Evolutionary conservation across 1,140 invertebrate species (phyloP).

Genomic region (Brachionus angularis): DNA sequence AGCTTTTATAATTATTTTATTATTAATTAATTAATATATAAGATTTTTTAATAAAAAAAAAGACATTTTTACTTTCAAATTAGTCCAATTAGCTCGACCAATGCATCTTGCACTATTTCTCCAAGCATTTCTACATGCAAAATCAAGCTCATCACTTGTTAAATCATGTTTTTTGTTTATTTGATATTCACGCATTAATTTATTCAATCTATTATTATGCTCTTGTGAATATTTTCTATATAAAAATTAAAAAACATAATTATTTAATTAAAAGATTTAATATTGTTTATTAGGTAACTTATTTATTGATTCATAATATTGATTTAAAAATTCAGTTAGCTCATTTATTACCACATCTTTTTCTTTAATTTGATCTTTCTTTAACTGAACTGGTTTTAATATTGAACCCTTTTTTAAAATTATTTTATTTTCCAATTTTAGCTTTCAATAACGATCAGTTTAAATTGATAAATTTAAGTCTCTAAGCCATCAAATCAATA

Average conservation of each 20-base stretch:
- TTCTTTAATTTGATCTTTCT: too few species aligned
- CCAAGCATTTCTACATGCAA: constrained; percentile 87
- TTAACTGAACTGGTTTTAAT: too few species aligned
- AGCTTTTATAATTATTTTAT: constrained; percentile 65
- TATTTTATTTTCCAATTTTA: too few species aligned
- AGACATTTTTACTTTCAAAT: too few species aligned
- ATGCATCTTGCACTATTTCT: constrained; percentile 86
- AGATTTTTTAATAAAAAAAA: constrained; percentile 66
- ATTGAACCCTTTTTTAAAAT: too few species aligned
- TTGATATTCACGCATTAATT: constrained; percentile 67
- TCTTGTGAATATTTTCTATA: constrained; percentile 56
- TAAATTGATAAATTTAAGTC: too few species aligned
- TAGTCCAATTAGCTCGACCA: constrained; percentile 90
- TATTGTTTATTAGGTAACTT: neutral
- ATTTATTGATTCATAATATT: constrained; percentile 79
- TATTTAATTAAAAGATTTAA: neutral
- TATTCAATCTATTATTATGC: constrained; percentile 66
- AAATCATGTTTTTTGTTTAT: constrained; percentile 71
- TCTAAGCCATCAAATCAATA: too few species aligned
- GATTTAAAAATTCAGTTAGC: constrained; percentile 78
- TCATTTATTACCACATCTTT: constrained; percentile 66
- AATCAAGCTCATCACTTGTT: constrained; percentile 83
- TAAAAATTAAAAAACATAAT: neutral
- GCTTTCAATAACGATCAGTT: too few species aligned
- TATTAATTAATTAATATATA: neutral